Percentiles rank a stretch among this genome's conserved stretches.
These are phyloP conservation scores for Drosophila gunungcola DNA, from an alignment of 1,140 invertebrate genomes.

Conservation along the genomic window DNA sequence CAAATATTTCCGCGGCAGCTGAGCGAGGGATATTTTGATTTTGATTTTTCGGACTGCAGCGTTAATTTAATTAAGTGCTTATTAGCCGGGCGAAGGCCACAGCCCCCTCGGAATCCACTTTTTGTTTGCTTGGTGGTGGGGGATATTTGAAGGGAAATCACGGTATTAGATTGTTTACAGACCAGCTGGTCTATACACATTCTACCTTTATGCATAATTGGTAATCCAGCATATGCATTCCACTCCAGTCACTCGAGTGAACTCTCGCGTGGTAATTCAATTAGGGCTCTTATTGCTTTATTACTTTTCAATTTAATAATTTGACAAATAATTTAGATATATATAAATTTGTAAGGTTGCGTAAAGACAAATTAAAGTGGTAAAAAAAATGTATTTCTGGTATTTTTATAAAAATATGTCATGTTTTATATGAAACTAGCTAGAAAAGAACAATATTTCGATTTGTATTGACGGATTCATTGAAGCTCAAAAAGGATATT, in stretches of 20 bases:
- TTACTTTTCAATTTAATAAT: constrained; percentile 29
- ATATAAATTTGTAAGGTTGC: no score
- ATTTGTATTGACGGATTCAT: no score
- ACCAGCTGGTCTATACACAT: constrained; percentile 6
- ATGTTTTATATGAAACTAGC: no score
- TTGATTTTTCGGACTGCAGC: constrained; percentile 39
- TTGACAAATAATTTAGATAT: neutral
- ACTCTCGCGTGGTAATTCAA: constrained; percentile 37
- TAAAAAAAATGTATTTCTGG: no score
- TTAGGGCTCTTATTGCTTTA: constrained; percentile 29
- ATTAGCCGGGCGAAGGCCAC: constrained; percentile 52
- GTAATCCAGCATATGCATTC: constrained; percentile 25
- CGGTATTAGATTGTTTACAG: constrained; percentile 40
- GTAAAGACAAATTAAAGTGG: no score
- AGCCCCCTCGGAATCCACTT: constrained; percentile 2
- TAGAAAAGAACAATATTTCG: no score
- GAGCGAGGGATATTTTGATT: constrained; percentile 18
- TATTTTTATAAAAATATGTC: no score
- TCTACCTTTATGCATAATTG: constrained; percentile 21
- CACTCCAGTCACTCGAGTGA: constrained; percentile 29
- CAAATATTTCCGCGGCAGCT: constrained; percentile 45
- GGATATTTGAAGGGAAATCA: neutral
- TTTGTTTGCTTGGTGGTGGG: constrained; percentile 28
- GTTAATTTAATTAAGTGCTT: constrained; percentile 73
- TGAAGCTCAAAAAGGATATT: no score